Evolutionary conservation across 2,113 vertebrate species (phyloP), one percentile per base, ranked within the genome.

Genomic region (Sturnira hondurensis): DNA sequence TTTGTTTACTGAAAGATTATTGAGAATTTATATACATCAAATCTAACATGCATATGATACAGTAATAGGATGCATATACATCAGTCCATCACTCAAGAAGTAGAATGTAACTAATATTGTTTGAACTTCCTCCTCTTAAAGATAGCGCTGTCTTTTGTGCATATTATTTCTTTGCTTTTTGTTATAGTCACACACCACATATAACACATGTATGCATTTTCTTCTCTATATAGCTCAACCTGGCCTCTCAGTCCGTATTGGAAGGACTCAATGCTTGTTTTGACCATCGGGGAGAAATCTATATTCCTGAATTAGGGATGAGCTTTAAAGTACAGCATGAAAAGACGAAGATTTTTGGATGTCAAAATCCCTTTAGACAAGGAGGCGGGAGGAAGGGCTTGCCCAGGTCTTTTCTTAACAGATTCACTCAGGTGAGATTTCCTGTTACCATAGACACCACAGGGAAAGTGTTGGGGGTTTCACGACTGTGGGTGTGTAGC

Each of bases 211-310:
- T 43, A 22, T 94, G 2, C 3, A 43, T 1, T 84, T 86, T 91
- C 38, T 91, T 93, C 13, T 86, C 70, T 50, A 95, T 80, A 86
- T 97, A 99, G 99, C 96, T 99, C 95, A 99, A 99, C 97, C 97
- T 99, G 98, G 99, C 99, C 95, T 99, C 99, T 86, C 99, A 99
- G 98, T 99, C 99, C 0, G 99, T 99, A 31, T 92, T 99, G 86
- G 99, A 99, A 97, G 99, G 99, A n/a, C 98, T 99, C 58, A 99
- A 99, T 0, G 99, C 99, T 3, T 99, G 99, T 98, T 99, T 99
- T 95, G 99, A 99, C 95, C 99, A 99, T 97, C 98, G 99, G 98
- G 99, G 99, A 61, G 99, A 99, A 98, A 99, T 99, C 97, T 99
- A 99, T 89, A 98, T 99, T 89, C 99, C 99, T 54, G 99, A 99